Evolutionary conservation across 1,140 invertebrate genomes (phyloP), one percentile per base, ranked within the genome.

Genomic region (Orussus abietinus): DNA sequence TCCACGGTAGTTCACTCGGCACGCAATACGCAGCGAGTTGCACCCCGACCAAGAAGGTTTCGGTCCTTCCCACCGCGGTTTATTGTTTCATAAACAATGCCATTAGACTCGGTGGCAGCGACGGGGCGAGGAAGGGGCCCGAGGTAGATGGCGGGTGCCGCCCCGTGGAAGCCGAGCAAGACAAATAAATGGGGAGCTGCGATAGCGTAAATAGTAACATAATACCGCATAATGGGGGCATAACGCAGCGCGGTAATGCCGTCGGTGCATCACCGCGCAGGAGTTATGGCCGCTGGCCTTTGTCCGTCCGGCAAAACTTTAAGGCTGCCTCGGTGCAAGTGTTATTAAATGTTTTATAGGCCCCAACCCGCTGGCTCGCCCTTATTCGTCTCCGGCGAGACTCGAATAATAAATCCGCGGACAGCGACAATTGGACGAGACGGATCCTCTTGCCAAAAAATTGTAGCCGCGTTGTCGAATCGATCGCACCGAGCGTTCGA

Each of bases 181-280:
- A 69, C 57, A 60, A 65, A 66, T 68, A 67, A 58, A 57, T 57
- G 57, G 57, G 39, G 41, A 47, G 41, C 47, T 48, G 48, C 44
- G 59, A 67, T 64, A 70, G 62, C 59, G 61, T 66, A 69, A 68
- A 67, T 70, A 64, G 65, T 69, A 67, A 69, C 64, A 61, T 66
- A 66, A 68, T 67, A 68, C 59, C 47, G 55, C 57, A 70, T 68
- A 70, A 70, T 66, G 53, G 59, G 57, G 48, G 62, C 56, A 69
- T 68, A 65, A 68, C 60, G 48, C 55, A 45, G 37, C 43, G 33
- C 39, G 19, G 44, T 59, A 62, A 57, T 50, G 58, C 51, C 47
- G 45, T 37, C 51, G 44, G 51, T 60, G 53, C 59, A 64, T 65
- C 61, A 61, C 55, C 49, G 47, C 53, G 56, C 55, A 52, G 45